Evolutionary conservation across 2,113 vertebrate species (phyloP), one percentile per base, ranked within the genome.

Genomic region (Anguilla japonica): DNA sequence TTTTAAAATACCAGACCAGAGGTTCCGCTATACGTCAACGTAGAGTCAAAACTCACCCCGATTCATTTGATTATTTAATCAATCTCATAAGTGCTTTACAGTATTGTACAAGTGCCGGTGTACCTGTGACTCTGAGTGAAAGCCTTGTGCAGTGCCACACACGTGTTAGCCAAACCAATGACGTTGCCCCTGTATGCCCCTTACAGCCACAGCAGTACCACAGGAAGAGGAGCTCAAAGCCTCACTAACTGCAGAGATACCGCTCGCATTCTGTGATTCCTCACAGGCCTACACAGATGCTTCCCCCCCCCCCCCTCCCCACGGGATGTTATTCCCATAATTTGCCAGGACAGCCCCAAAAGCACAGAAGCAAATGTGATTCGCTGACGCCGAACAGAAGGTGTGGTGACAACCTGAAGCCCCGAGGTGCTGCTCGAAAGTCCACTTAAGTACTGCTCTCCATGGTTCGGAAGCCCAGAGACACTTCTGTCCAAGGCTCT

Each of bases 81-180:
- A 40, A 80, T 80, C 20, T 53, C 26, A 16, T 82, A 63, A 40
- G 40, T 84, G 53, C 56, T 40, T 60, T 84, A 34, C 57, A 22
- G 39, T 84, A 40, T 41, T 26, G 56, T 20, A 63, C 39, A 40
- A n/a, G 34, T 81, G 41, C 39, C 29, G 9, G 29, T 78, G 20
- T 82, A 29, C 18, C 57, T 56, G 39, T 82, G 29, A 82, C 57
- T 75, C 60, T 41, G 57, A 79, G 20, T 22, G 75, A 20, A 85
- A 85, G 84, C 81, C 87, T 88, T 85, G 87, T 85, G 81, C 87
- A 88, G 87, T 11, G 50, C 80, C 84, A 85, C 79, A 85, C 79
- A 8, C 8, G 22, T 7, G 22, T 57, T 80, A n/a, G 14, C 41
- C 6, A 15, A 22, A 9, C 43, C n/a, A 50, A 41, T 75, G 41